Percentiles rank a stretch among this genome's conserved stretches.
Evolutionary conservation across 2,113 vertebrate genomes (phyloP).

Genomic region (Chunga burmeisteri): DNA sequence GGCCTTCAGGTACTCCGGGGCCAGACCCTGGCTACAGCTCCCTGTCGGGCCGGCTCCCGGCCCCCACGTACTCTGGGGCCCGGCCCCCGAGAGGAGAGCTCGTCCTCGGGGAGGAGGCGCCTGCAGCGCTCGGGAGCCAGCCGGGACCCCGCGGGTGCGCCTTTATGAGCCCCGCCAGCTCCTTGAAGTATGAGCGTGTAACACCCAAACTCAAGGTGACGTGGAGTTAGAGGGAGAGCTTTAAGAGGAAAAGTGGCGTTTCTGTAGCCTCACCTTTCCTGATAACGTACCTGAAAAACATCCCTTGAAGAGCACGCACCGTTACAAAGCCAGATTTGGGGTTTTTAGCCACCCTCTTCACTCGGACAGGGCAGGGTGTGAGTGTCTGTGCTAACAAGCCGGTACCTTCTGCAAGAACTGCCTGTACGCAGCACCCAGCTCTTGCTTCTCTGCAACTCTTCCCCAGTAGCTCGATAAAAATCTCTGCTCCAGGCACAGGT

Average conservation of each 20-base stretch:
- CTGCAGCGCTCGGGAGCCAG: neutral
- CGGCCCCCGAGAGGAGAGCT: neutral
- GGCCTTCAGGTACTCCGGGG: too few relatives aligned
- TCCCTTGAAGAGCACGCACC: accelerated
- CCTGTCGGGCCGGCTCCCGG: neutral
- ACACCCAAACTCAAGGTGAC: too few relatives aligned
- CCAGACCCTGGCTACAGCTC: neutral
- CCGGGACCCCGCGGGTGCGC: too few relatives aligned
- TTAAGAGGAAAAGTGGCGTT: neutral
- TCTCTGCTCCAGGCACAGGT: too few relatives aligned
- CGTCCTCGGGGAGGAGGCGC: neutral
- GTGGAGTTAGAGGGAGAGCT: neutral
- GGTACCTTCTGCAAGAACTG: neutral
- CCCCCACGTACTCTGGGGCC: too few relatives aligned
- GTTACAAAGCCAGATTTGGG: too few relatives aligned
- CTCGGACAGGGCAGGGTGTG: neutral
- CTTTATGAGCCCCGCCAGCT: neutral
- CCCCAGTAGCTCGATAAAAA: accelerated
- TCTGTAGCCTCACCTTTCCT: neutral
- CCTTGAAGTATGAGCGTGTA: neutral
- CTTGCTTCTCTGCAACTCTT: too few relatives aligned
- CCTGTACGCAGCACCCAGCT: neutral
- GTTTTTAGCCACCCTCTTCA: neutral
- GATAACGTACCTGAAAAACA: too few relatives aligned
- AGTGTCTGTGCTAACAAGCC: accelerated